Conservation (phyloP, 64 coral and sea anemone species). For the Pocillopora verrucosa region DNA sequence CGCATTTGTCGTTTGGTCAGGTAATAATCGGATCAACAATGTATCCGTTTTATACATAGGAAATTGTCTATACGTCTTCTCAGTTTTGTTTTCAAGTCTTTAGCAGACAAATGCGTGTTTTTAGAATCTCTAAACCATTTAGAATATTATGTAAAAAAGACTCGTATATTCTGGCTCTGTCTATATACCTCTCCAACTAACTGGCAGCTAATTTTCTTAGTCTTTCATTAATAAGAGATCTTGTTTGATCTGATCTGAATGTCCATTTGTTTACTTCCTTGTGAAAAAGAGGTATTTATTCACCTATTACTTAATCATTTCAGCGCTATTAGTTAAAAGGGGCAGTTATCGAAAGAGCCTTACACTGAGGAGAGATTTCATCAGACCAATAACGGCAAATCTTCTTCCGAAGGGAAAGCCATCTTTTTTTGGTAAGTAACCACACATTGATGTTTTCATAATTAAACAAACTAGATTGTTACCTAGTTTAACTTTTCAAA, state of each 20-base stretch:
- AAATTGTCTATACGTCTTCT: no score
- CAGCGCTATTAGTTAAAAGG: constrained; percentile 46
- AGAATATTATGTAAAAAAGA: no score
- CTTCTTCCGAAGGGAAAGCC: no score
- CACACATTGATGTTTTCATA: no score
- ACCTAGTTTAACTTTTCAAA: no score
- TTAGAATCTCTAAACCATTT: no score
- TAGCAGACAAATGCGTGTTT: no score
- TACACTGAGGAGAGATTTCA: not conserved
- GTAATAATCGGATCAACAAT: not conserved
- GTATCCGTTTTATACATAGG: no score
- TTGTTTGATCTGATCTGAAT: constrained; percentile 13
- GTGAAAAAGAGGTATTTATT: constrained; percentile 27
- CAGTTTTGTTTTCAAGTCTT: no score
- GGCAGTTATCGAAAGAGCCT: not conserved
- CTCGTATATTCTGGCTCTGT: no score
- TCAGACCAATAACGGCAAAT: not conserved
- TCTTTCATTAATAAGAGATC: constrained; percentile 5
- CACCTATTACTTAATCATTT: constrained; percentile 35
- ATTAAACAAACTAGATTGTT: no score
- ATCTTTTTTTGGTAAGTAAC: no score
- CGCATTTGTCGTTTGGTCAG: not conserved
- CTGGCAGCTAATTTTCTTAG: constrained; percentile 4
- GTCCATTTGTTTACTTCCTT: constrained; percentile 32
- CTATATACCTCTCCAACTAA: not conserved